Base-by-base conservation (phyloP, 2,888 invertebrate species). In the Stenolophus ochropezus region DNA sequence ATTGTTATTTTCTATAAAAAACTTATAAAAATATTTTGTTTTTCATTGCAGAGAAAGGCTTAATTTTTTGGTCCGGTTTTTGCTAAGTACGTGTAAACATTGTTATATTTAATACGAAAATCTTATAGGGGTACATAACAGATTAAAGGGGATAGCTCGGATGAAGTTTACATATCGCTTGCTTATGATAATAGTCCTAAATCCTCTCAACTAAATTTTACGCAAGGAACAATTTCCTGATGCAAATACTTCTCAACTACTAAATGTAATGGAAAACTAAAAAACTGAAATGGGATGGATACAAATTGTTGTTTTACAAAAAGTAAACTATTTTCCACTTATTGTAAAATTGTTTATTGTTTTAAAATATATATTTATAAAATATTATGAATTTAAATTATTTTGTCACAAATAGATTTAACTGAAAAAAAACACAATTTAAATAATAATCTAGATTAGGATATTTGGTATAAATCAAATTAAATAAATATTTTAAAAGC, bases 1-100 rank as follows among this genome's bases (percentile, higher is more conserved):
- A 69, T 42, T 33, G 21, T 33, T 65, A 65, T 25, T 65, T 69
- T 69, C 42, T 61, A 14, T 21, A 61, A 61, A 61, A 61, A 61
- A 14, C 11, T 11, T 25, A 25, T 23, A 21, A 61, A 61, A 61
- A 61, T 61, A 61, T 61, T 21, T 58, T 14, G 23, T 23, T 51
- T 51, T 16, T 16, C 51, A 14, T 51, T 51, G 51, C 14, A 5
- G 14, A 5, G 14, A 51, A n/a, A 51, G 14, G 18, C 51, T 16
- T 14, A 16, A 51, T 16, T 51, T 51, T 16, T 51, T 51, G 5
- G 51, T 51, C 18, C 3, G 18, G 1, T 51, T 51, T 42, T 42
- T 42, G 33, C 11, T 42, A 42, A 42, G 33, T 42, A 42, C 33
- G 33, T 42, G 33, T 42, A 42, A 42, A 42, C 33, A 42, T 42